Conservation (phyloP, 2,113 vertebrate species). For the Lophochroa leadbeateri region DNA sequence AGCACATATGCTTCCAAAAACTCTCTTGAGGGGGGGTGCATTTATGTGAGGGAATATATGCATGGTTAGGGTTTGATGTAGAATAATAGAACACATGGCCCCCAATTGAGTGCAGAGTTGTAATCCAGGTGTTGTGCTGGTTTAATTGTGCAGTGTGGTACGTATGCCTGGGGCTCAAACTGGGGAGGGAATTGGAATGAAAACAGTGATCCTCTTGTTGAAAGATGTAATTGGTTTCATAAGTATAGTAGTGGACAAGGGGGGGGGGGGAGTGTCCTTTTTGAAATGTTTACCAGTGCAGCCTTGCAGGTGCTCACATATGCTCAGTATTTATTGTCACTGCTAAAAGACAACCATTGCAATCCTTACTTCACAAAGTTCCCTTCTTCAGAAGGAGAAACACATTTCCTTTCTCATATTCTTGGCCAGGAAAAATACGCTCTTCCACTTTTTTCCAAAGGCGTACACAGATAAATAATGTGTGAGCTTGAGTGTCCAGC, state of each 20-base stretch:
- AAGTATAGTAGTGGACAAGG: conserved; percentile 35
- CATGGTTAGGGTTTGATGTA: background rate
- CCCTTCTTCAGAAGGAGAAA: background rate
- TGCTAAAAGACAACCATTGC: background rate
- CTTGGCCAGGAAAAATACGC: background rate
- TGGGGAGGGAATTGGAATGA: conserved; percentile 1
- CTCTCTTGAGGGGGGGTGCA: background rate
- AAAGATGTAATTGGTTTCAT: conserved; percentile 49
- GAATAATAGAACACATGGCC: conserved; percentile 45
- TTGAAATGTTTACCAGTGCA: background rate
- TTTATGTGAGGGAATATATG: background rate
- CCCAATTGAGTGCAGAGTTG: background rate
- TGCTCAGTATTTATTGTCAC: background rate
- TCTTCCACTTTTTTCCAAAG: background rate
- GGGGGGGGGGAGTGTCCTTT: background rate
- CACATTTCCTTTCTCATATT: fast-evolving
- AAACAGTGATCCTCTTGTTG: conserved; percentile 59
- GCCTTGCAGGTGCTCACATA: background rate
- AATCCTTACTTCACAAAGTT: background rate
- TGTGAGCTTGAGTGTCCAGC: background rate
- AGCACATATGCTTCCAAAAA: background rate
- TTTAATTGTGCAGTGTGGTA: conserved; percentile 57
- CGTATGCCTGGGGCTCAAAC: background rate
- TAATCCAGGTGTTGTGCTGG: conserved; percentile 66
- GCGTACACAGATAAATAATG: background rate